Base-by-base conservation (phyloP, 2,797 vertebrate species). In the Nannoperca obscura region DNA sequence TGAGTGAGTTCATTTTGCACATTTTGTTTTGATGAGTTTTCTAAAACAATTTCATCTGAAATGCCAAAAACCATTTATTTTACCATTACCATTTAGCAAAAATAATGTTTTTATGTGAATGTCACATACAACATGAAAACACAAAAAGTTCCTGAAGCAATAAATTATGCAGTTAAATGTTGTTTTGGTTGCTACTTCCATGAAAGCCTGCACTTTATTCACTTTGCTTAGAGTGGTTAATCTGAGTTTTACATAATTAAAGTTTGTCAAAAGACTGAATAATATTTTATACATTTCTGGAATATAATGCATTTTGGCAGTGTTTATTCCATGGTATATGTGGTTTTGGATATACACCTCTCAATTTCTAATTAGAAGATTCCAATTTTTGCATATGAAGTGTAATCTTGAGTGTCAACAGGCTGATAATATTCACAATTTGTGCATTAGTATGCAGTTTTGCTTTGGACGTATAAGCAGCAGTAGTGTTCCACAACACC, bases 391-490 rank as follows among this genome's bases (percentile, higher is more conserved):
- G 32, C 13, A 64, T 63, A 27, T 53, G 20, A 65, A 66, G 17
- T 42, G 17, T 27, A 66, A 49, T 7, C n/a, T 6, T 42, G 19
- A 53, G 38, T 47, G 57, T 20, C 36, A 57, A 72, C 15, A 24
- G 36, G 15, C 5, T 52, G 7, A 42, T 12, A 38, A 64, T 46
- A 64, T 47, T 74, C 20, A 36, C 32, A 62, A 55, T 2, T 49
- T 59, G 3, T 61, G 44, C 5, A 73, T 64, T 46, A 67, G 67
- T 20, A 36, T 58, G 47, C 60, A 60, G 11, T 54, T 49, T 30
- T 46, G 52, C 74, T 57, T 84, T 52, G 61, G 47, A 68, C 7
- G 4, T 46, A 52, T 78, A 40, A 75, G 57, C 19, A 12, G 38
- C 58, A 54, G 42, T 15, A 19, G 19, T 44, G 22, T 54, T 53